Evolutionary conservation across 2,113 vertebrate genomes (phyloP).

Genomic region (Syngnathoides biaculeatus): DNA sequence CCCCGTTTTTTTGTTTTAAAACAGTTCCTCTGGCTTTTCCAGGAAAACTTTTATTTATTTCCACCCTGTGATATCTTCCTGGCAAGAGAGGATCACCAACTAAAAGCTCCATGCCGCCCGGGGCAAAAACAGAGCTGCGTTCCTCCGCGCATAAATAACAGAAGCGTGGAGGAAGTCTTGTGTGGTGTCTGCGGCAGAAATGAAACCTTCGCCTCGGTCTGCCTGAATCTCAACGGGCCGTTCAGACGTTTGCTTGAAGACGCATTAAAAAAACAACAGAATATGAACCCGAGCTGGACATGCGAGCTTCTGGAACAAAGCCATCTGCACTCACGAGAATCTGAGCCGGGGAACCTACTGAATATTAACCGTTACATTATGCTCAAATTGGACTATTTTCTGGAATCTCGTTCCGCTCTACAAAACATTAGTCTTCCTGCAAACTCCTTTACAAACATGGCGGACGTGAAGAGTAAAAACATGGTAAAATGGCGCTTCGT

Average conservation of each 20-base stretch:
- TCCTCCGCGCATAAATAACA: slow-evolving; percentile 70
- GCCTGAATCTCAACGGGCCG: slow-evolving; percentile 45
- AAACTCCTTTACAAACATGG: neutral
- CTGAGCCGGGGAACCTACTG: neutral
- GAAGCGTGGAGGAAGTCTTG: slow-evolving; percentile 57
- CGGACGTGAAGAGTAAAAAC: neutral
- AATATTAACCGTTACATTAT: slow-evolving; percentile 2
- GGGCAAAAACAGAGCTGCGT: slow-evolving; percentile 58
- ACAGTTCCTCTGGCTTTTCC: slow-evolving; percentile 41
- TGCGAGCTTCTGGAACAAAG: slow-evolving; percentile 33
- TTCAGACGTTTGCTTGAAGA: slow-evolving; percentile 49
- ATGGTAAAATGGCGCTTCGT: neutral
- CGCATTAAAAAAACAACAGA: slow-evolving; percentile 58
- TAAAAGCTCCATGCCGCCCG: slow-evolving; percentile 53
- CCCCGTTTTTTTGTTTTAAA: slow-evolving; percentile 56
- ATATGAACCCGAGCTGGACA: slow-evolving; percentile 50
- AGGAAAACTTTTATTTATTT: slow-evolving; percentile 60
- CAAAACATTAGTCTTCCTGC: neutral
- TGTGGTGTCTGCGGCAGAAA: slow-evolving; percentile 68
- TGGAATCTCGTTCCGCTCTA: neutral
- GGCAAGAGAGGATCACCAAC: slow-evolving; percentile 52
- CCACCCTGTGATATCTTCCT: slow-evolving; percentile 59
- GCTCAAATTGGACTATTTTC: neutral
- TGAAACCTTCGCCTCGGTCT: slow-evolving; percentile 48
- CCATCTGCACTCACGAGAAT: neutral